Evolutionary conservation across 2,888 invertebrate species (phyloP).

Genomic region (Himalopsyche tibetana): DNA sequence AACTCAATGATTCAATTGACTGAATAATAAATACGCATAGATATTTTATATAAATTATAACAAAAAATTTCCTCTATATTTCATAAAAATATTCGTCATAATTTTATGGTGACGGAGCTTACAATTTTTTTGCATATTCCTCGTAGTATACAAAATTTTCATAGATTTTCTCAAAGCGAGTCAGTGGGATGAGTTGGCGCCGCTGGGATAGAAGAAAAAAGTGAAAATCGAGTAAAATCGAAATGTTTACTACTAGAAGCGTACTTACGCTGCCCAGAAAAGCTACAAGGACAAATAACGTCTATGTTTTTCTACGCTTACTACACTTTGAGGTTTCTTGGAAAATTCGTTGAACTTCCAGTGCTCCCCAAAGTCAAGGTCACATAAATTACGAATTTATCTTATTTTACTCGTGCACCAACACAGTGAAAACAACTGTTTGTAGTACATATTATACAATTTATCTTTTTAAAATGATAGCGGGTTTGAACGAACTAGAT

Average conservation of each 20-base stretch:
- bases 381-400: background rate
- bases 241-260: slow-evolving; percentile 53
- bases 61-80: too few species aligned
- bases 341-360: slow-evolving; percentile 9
- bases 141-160: background rate
- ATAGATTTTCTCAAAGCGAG: slow-evolving; percentile 2
- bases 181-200: slow-evolving; percentile 45
- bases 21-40: too few species aligned
- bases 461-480: too few species aligned
- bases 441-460: too few species aligned
- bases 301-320: background rate
- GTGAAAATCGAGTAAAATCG: slow-evolving; percentile 47
- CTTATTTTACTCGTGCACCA: too few species aligned
- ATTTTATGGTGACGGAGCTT: too few species aligned
- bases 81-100: too few species aligned
- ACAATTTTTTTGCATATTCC: too few species aligned
- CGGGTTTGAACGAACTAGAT: too few species aligned
- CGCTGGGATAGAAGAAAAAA: slow-evolving; percentile 26
- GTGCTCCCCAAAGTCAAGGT: background rate
- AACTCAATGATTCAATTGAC: too few species aligned
- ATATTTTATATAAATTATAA: too few species aligned
- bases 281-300: slow-evolving; percentile 13
- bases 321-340: slow-evolving; percentile 8
- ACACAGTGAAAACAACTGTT: too few species aligned
- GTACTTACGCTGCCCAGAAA: background rate